Percentiles rank a stretch among this genome's conserved stretches.
phyloP scores from a whole-genome alignment of 2,113 vertebrate genomes.

The Eubucco bourcierii region DNA sequence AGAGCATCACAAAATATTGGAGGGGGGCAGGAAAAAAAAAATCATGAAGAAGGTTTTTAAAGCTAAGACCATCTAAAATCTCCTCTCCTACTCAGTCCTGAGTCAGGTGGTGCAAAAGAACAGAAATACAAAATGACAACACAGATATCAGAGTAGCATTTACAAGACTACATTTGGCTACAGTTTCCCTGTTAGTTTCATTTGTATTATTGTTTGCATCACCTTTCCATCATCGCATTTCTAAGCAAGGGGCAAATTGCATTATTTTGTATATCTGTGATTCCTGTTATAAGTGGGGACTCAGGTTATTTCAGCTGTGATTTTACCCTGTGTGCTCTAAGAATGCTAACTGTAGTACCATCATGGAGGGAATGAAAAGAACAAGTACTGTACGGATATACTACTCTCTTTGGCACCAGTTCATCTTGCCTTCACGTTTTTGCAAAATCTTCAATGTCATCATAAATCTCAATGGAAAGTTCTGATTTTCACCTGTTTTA shows the following conservation, averaged over 20 bases:
- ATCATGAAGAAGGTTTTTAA: neutral
- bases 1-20: neutral
- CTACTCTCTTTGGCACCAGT: neutral
- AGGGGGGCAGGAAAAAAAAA: accelerated
- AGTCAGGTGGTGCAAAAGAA: neutral
- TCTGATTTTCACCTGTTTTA: neutral
- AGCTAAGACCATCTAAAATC: neutral
- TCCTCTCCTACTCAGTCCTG: neutral
- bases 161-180: neutral
- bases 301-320: neutral
- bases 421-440: neutral
- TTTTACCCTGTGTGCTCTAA: neutral
- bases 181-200: neutral
- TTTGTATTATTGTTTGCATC: neutral
- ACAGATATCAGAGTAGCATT: neutral
- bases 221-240: neutral
- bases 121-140: neutral
- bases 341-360: neutral
- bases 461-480: neutral
- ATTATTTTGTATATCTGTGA: neutral
- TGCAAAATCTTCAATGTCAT: neutral
- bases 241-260: neutral
- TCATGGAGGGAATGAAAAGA: neutral
- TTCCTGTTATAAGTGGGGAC: neutral
- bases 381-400: neutral